phyloP scores from a whole-genome alignment of 2,888 invertebrate species.

The Eurois occulta region DNA sequence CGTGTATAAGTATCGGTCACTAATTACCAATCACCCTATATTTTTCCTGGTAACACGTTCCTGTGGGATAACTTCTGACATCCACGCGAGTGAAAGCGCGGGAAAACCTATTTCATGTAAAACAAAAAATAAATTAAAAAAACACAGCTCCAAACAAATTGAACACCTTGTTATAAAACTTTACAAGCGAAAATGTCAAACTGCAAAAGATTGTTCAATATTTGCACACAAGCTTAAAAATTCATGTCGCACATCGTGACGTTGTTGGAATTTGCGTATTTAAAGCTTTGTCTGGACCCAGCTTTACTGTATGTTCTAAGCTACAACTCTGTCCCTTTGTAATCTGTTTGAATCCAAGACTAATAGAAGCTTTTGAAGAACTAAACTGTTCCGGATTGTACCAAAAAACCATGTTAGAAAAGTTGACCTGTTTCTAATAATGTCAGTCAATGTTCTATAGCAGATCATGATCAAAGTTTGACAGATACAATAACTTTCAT shows the following conservation, averaged over 20 bases:
- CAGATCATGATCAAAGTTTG: not conserved
- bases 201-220: not conserved
- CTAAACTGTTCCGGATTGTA: not conserved
- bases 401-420: not conserved
- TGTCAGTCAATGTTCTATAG: not conserved
- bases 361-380: constrained; percentile 1
- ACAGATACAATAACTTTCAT: not conserved
- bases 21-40: no score
- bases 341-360: constrained; percentile 7
- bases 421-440: not conserved
- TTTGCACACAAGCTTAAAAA: not conserved
- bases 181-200: not conserved
- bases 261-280: constrained; percentile 1
- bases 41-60: no score
- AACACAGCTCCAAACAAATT: not conserved
- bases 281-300: not conserved
- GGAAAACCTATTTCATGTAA: not conserved
- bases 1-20: no score
- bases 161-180: constrained; percentile 2
- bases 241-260: no score
- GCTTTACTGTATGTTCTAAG: not conserved
- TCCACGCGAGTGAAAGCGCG: not conserved
- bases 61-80: no score
- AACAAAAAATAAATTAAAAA: not conserved
- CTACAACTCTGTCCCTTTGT: not conserved